A percentile compares a stretch with the other conserved stretches of the same genome.
Evolutionary conservation across 2,113 vertebrate species (phyloP).

Genomic region (Phylloscopus trochilus): DNA sequence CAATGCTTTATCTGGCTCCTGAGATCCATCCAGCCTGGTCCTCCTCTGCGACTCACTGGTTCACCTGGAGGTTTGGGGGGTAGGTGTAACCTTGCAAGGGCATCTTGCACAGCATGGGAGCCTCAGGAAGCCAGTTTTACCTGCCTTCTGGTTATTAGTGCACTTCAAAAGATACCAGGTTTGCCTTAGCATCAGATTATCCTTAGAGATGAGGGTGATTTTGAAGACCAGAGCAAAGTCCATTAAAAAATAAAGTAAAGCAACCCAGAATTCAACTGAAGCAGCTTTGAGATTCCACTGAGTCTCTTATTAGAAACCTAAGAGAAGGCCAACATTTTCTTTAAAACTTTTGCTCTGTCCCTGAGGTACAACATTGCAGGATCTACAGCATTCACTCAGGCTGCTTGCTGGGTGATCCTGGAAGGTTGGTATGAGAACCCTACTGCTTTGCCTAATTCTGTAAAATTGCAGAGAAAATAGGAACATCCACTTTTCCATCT

Average conservation of each 20-base stretch:
- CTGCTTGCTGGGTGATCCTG: background rate
- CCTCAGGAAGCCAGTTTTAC: background rate
- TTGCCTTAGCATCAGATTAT: background rate
- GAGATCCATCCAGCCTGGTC: background rate
- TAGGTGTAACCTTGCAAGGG: background rate
- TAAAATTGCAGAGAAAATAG: background rate
- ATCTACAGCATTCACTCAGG: background rate
- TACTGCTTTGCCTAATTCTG: background rate
- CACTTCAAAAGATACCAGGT: background rate
- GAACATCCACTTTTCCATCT: background rate
- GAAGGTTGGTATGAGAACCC: background rate
- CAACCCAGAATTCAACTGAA: background rate
- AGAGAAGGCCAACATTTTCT: background rate
- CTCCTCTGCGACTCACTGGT: accelerated
- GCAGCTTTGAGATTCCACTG: background rate
- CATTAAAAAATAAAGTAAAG: background rate
- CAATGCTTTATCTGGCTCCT: background rate
- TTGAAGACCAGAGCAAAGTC: background rate
- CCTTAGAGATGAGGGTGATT: background rate
- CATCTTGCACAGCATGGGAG: background rate
- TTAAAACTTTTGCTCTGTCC: background rate
- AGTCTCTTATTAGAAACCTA: background rate
- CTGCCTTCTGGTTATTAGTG: background rate
- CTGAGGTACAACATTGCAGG: background rate
- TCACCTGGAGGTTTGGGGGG: background rate